Evolutionary conservation across 2,888 invertebrate genomes (phyloP).

Genomic region (Andricus curvator): DNA sequence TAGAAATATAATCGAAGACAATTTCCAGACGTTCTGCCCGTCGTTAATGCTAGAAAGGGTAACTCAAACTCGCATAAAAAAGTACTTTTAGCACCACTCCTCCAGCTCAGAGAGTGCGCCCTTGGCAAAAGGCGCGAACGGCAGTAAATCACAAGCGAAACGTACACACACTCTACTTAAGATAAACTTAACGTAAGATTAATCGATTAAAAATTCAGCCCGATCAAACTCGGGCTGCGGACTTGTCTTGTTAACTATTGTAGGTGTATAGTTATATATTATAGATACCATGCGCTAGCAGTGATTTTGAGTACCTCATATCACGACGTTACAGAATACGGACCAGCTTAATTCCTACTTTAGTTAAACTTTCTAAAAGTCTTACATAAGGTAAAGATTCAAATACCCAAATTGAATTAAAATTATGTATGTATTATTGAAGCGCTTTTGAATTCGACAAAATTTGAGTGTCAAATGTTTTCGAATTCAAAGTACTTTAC

Average conservation of each 20-base stretch:
- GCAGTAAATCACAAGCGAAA: conserved; percentile 4
- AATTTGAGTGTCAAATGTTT: conserved; percentile 20
- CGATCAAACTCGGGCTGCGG: conserved; percentile 64
- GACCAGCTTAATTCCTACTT: conserved; percentile 16
- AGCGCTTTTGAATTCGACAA: conserved; percentile 39
- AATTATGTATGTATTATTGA: conserved; percentile 43
- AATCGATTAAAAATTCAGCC: conserved; percentile 67
- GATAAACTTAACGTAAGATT: conserved; percentile 70
- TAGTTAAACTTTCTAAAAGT: conserved; percentile 45
- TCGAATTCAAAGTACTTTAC: background rate
- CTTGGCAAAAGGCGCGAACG: conserved; percentile 9
- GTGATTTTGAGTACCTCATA: conserved; percentile 64
- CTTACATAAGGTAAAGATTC: conserved; percentile 8
- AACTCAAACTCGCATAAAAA: conserved; percentile 29
- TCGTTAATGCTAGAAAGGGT: conserved; percentile 1
- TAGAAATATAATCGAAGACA: conserved; percentile 26
- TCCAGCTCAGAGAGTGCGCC: conserved; percentile 11
- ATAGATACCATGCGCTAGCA: conserved; percentile 68
- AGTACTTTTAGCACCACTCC: conserved; percentile 35
- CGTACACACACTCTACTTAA: conserved; percentile 59
- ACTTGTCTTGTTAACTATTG: conserved; percentile 77
- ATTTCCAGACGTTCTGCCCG: conserved; percentile 32
- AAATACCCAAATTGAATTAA: conserved; percentile 30
- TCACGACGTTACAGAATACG: conserved; percentile 33
- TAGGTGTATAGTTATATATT: conserved; percentile 72